These are phyloP conservation scores for Erebia epiphron DNA, from an alignment of 2,888 invertebrate species.

Conservation along the genomic window DNA sequence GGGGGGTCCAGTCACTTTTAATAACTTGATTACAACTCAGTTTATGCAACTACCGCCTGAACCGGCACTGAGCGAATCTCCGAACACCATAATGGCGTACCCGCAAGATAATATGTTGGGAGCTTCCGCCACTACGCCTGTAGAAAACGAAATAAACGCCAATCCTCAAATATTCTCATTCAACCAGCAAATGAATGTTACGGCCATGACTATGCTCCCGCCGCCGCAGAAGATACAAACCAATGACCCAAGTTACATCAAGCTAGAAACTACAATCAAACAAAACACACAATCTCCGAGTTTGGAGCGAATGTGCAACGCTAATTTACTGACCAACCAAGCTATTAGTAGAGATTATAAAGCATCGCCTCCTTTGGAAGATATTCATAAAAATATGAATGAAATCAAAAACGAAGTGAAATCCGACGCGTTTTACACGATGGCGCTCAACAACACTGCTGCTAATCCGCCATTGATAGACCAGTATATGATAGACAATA, in stretches of 20 bases:
- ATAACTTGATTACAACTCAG: slow-evolving; percentile 74
- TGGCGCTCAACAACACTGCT: slow-evolving; percentile 55
- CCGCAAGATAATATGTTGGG: slow-evolving; percentile 64
- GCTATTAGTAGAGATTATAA: slow-evolving; percentile 69
- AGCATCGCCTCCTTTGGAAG: slow-evolving; percentile 74
- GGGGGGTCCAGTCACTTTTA: slow-evolving; percentile 71
- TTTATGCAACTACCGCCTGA: slow-evolving; percentile 75
- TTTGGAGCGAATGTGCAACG: slow-evolving; percentile 73
- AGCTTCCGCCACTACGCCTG: slow-evolving; percentile 62
- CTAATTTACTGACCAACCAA: slow-evolving; percentile 62
- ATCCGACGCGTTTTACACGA: slow-evolving; percentile 69
- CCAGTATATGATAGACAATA: slow-evolving; percentile 72
- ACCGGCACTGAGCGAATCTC: slow-evolving; percentile 66
- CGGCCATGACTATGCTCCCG: slow-evolving; percentile 65
- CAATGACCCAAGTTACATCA: slow-evolving; percentile 76
- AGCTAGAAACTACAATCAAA: slow-evolving; percentile 73
- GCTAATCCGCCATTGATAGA: slow-evolving; percentile 67
- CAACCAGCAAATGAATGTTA: slow-evolving; percentile 70
- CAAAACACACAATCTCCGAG: slow-evolving; percentile 77
- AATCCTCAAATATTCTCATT: slow-evolving; percentile 71
- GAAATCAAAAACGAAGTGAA: slow-evolving; percentile 77
- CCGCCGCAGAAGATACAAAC: slow-evolving; percentile 68
- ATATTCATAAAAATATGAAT: slow-evolving; percentile 73
- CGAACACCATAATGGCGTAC: slow-evolving; percentile 63
- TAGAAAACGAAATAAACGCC: slow-evolving; percentile 57